Base-by-base conservation (phyloP, 64 coral and sea anemone genomes). In the Orbicella faveolata region DNA sequence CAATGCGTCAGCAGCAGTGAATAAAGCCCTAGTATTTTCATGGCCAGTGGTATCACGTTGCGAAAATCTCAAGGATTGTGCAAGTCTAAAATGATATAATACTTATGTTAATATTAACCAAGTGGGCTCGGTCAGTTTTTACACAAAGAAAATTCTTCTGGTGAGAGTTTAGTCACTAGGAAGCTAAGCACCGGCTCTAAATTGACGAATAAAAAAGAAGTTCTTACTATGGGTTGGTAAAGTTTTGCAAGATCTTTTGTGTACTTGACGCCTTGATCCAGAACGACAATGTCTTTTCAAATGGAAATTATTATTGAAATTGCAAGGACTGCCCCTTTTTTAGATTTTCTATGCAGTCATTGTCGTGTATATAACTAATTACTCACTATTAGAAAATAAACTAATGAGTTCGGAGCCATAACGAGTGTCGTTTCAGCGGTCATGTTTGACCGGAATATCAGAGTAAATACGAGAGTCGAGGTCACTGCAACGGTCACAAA, bases 281-380 rank as follows among this genome's bases (percentile, higher is more conserved):
- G 9, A 25, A 19, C 52, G n/a, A 33, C n/a, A 61, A 61, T 82
- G 21, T 63, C 79, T 83, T 57, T 83, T 66, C 35, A 83, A 65
- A 83, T 81, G 79, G 54, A 63, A 81, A 81, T 81, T 81, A 21
- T 1, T 63, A 81, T 61, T 55, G 21, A 57, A 64, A 54, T 23
- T 34, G 77, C 21, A 76, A 10, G 12, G 35, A 41, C 4, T 74
- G n/a, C 67, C n/a, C 30, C 25, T 26, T 70, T 70, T 33, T 70
- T 11, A 70, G 67, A 8, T n/a, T 26, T 25, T 70, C 21, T 70
- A 51, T 14, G 9, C 51, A 20, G 39, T 10, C 34, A 83, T 83
- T 66, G 62, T 83, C 62, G 44, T 15, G 14, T 9, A 11, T 10
- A 77, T 5, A 18, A 23, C 41, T 77, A 77, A 77, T 77, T 23